phyloP scores from a whole-genome alignment of 2,113 vertebrate species.

The Condylura cristata region DNA sequence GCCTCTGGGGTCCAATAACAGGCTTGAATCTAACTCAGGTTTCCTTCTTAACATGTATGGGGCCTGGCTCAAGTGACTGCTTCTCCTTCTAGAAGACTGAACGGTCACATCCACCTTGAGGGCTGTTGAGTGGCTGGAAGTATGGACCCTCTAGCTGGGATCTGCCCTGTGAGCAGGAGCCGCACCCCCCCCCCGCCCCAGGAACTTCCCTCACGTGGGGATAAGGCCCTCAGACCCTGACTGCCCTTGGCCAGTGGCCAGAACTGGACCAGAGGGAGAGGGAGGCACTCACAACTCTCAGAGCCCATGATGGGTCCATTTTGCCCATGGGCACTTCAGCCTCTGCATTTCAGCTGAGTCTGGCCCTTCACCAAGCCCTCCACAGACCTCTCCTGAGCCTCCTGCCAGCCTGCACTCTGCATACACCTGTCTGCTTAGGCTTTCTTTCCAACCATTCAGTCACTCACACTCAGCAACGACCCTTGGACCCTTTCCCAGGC shows the following conservation, averaged over 20 bases:
- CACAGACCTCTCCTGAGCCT: background rate
- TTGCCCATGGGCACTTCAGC: background rate
- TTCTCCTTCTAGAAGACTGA: background rate
- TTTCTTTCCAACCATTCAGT: background rate
- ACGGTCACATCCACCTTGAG: rapidly evolving
- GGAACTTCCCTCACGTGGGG: too few relatives aligned
- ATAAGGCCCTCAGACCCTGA: background rate
- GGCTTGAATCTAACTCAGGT: background rate
- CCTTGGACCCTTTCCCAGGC: background rate
- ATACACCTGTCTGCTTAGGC: rapidly evolving
- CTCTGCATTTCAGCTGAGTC: rapidly evolving
- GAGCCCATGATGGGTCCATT: background rate
- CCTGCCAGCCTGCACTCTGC: background rate
- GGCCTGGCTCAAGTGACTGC: background rate
- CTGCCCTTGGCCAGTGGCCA: background rate
- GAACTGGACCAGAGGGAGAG: background rate
- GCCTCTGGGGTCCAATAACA: background rate
- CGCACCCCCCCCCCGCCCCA: rapidly evolving
- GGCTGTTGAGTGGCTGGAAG: background rate
- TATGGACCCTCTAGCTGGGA: too few relatives aligned
- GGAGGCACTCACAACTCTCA: rapidly evolving
- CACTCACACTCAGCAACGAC: too few relatives aligned
- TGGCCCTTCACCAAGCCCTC: rapidly evolving
- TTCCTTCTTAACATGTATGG: background rate
- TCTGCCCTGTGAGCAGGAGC: background rate